Evolutionary conservation across 2,113 vertebrate genomes (phyloP).

Genomic region (Salvelinus namaycush): DNA sequence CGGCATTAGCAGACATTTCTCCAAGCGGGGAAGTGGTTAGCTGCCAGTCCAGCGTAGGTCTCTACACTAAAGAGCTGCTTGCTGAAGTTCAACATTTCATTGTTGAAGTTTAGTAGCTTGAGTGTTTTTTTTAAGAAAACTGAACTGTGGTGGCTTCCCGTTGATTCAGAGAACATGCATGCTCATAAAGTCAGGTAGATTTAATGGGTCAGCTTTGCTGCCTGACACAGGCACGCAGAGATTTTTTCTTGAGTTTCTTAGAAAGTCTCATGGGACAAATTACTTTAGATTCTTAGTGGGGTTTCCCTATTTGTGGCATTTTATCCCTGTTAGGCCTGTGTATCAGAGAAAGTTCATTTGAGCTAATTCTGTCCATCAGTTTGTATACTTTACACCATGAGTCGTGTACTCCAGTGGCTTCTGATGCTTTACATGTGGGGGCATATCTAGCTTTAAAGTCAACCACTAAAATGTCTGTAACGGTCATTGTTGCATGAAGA

Average conservation of each 20-base stretch:
- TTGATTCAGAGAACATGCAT: neutral
- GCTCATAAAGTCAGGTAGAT: neutral
- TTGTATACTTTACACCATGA: too few relatives aligned
- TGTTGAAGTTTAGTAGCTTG: neutral
- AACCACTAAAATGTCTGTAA: too few relatives aligned
- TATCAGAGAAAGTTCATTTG: too few relatives aligned
- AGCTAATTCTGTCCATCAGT: too few relatives aligned
- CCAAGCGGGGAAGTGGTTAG: neutral
- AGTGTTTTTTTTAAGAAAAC: neutral
- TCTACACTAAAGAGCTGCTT: neutral
- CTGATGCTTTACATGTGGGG: too few relatives aligned
- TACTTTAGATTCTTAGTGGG: neutral
- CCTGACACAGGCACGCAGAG: neutral
- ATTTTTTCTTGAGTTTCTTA: neutral
- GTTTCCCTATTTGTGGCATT: too few relatives aligned
- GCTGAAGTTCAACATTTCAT: slow-evolving; percentile 8
- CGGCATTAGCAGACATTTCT: slow-evolving; percentile 8
- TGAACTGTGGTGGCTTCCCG: neutral
- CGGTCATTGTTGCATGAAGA: too few relatives aligned
- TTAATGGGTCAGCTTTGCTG: too few relatives aligned
- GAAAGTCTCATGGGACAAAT: neutral
- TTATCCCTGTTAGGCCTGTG: too few relatives aligned
- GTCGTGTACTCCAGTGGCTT: too few relatives aligned
- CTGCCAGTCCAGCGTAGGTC: neutral
- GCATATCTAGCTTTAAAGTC: too few relatives aligned